Evolutionary conservation across 2,888 invertebrate species (phyloP), one percentile per base, ranked within the genome.

Genomic region (Watsonalla binaria): DNA sequence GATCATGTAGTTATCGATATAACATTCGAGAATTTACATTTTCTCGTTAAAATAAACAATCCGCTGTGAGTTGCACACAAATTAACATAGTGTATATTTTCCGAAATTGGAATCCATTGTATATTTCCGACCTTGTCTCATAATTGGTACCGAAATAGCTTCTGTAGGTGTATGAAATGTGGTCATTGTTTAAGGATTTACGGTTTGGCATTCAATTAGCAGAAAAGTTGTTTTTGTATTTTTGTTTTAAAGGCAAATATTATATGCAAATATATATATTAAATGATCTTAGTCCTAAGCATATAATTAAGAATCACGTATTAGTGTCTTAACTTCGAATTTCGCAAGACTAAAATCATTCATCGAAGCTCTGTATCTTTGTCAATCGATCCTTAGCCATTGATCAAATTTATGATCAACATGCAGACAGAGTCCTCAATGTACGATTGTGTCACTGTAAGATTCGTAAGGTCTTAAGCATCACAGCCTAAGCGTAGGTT

Each of bases 141-240:
- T 52, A 46, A 53, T 49, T 37, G 37, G 46, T 34, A 52, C 34
- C 54, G 52, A 46, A 45, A 51, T 55, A 52, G 60, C 55, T 54
- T 58, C 55, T 51, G 35, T 42, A 57, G 55, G 65, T 67, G 56
- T 65, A 67, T 50, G 63, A 54, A 53, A 59, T 54, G 57, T 60
- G 57, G 59, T 58, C 52, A 53, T 52, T 55, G 46, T 60, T 47
- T 53, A 57, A 53, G 52, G 62, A 70, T 63, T 62, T 62, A 65
- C 62, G 56, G 53, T 47, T 63, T 62, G 59, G 8, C 37, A 37
- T 37, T 37, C 8, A 2, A 37, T 37, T 37, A 37, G 8, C 37
- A 37, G 37, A 7, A 1, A 37, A 37, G 7, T 37, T 37, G 37
- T 37, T 37, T 8, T 37, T 37, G 37, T 37, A 35, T 6, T 35